Base-by-base conservation (phyloP, 2,797 vertebrate species). In the Alca torda region DNA sequence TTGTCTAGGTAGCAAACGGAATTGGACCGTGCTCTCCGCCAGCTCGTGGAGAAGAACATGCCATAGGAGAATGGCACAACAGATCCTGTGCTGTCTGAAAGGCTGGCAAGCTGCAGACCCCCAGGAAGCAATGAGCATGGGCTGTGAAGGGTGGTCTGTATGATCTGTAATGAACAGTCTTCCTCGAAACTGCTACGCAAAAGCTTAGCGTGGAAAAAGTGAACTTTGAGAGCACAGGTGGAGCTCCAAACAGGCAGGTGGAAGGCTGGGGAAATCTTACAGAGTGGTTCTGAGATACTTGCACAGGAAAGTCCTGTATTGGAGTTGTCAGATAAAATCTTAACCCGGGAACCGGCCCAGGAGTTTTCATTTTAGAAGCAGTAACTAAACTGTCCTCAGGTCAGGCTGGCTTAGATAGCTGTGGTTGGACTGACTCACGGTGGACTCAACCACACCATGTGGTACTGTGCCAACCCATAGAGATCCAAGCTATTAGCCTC, bases 11-110 rank as follows among this genome's bases (percentile, higher is more conserved):
- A 25, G 33, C 53, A 56, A 45, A 90, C 35, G 39, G 64, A 60
- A 46, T 28, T 35, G 64, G 31, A 20, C 28, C 8, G n/a, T 12
- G 11, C 41, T 78, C 8, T 67, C 53, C 35, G 35, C 15, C 51
- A 35, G 33, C 2, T 2, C 20, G 6, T 2, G 3, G 31, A 78
- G 50, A 5, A 57, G 10, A 25, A 59, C 8, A 1, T 48, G 23
- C 39, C 18, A 4, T 21, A 26, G 39, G 11, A 37, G n/a, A 68
- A n/a, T 11, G 17, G 45, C n/a, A 43, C 23, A 48, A 45, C 17
- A 54, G 31, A 48, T 19, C 25, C 17, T 31, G 37, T 67, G 30
- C 45, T 33, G 17, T 30, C 31, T 24, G 50, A 53, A 63, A 53
- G 28, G 10, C 24, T 51, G 43, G 16, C 31, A 33, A 13, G 24